These are phyloP conservation scores for Oryctolagus cuniculus DNA, from an alignment of 2,113 vertebrate genomes.

Conservation along the genomic window mOryCun1.1 NC_091445.1:95910501-95911000, in stretches of 20 bases:
- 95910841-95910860: too few species aligned
- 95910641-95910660: not conserved
- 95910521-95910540: too few species aligned
- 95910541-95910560: too few species aligned
- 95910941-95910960: not conserved
- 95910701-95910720: not conserved
- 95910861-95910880: rapidly evolving
- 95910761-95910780: not conserved
- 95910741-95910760: not conserved
- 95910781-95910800: not conserved
- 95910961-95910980: not conserved
- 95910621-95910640: not conserved
- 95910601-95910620: too few species aligned
- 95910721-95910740: not conserved
- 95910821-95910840: not conserved
- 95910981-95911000: not conserved
- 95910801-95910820: not conserved
- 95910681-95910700: too few species aligned
- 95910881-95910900: rapidly evolving
- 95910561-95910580: too few species aligned
- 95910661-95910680: too few species aligned
- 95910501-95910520: too few species aligned
- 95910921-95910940: not conserved
- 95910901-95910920: not conserved
- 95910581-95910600: too few species aligned